These are phyloP conservation scores for Enteromius viviparus DNA, from an alignment of 2,797 vertebrate genomes.

Conservation along the genomic window DNA sequence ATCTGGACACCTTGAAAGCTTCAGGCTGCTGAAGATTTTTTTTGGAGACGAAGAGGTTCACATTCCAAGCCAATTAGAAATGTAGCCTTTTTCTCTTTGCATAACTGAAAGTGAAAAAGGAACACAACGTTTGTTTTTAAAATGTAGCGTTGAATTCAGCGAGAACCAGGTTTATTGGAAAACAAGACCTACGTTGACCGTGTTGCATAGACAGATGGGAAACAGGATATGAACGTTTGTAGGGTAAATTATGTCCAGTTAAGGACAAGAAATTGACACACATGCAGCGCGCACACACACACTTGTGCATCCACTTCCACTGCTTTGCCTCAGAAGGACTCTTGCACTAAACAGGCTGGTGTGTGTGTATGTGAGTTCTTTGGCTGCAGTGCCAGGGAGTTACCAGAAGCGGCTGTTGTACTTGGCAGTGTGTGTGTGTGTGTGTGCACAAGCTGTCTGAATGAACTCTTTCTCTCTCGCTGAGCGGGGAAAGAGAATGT, in stretches of 20 bases:
- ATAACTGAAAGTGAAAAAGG: not conserved
- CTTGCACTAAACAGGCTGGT: constrained; percentile 58
- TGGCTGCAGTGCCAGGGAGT: constrained; percentile 68
- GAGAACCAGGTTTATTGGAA: constrained; percentile 26
- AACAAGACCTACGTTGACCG: constrained; percentile 5
- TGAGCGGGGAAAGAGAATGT: constrained; percentile 66
- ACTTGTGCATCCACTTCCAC: constrained; percentile 38
- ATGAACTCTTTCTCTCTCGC: constrained; percentile 77
- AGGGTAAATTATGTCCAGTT: constrained; percentile 28
- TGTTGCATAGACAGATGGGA: constrained; percentile 15
- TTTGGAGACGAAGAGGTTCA: not conserved
- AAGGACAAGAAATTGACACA: constrained; percentile 12
- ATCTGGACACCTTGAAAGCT: constrained; percentile 14
- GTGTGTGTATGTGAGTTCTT: constrained; percentile 50
- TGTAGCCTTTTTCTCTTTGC: constrained; percentile 4
- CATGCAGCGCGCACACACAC: constrained; percentile 1
- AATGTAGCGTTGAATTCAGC: not conserved
- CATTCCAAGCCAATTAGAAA: constrained; percentile 30
- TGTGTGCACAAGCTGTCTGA: constrained; percentile 64
- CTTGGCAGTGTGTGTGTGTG: constrained; percentile 68
- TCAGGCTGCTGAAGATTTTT: constrained; percentile 13
- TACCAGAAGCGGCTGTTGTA: constrained; percentile 82
- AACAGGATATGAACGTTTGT: constrained; percentile 37
- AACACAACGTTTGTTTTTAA: not conserved
- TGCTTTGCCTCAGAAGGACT: constrained; percentile 36